phyloP scores from a whole-genome alignment of 35 echinoderm and acorn worm genomes.

The Heliocidaris erythrogramma region DNA sequence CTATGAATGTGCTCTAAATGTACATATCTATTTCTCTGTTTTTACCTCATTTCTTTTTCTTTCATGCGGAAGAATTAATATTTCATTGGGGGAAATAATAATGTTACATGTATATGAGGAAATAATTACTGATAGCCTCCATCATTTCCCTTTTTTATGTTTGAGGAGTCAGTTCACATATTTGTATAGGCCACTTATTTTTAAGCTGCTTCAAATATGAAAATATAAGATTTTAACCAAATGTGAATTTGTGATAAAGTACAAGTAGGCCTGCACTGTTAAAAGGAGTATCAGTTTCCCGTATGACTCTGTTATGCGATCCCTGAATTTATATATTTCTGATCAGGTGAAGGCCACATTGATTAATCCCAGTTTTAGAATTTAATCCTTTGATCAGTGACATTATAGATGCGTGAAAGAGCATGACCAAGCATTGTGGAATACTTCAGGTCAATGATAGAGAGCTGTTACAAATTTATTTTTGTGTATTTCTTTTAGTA shows the following conservation, averaged over 20 bases:
- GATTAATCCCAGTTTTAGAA: neutral
- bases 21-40: too few species aligned
- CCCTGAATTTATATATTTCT: neutral
- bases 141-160: too few species aligned
- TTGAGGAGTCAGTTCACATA: too few species aligned
- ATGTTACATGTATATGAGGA: too few species aligned
- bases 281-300: neutral
- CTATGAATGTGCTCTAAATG: too few species aligned
- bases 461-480: neutral
- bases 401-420: neutral
- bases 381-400: neutral
- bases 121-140: too few species aligned
- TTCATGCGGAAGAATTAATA: too few species aligned
- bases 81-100: too few species aligned
- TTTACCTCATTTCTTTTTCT: too few species aligned
- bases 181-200: too few species aligned
- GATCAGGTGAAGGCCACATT: neutral
- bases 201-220: neutral
- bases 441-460: neutral
- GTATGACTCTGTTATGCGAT: neutral
- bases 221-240: neutral
- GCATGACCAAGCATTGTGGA: neutral
- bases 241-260: neutral
- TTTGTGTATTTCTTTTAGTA: neutral
- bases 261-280: neutral